A percentile compares a stretch with the other conserved stretches of the same genome.
Evolutionary conservation across 2,113 vertebrate species (phyloP).

Genomic region (Spermophilus dauricus): DNA sequence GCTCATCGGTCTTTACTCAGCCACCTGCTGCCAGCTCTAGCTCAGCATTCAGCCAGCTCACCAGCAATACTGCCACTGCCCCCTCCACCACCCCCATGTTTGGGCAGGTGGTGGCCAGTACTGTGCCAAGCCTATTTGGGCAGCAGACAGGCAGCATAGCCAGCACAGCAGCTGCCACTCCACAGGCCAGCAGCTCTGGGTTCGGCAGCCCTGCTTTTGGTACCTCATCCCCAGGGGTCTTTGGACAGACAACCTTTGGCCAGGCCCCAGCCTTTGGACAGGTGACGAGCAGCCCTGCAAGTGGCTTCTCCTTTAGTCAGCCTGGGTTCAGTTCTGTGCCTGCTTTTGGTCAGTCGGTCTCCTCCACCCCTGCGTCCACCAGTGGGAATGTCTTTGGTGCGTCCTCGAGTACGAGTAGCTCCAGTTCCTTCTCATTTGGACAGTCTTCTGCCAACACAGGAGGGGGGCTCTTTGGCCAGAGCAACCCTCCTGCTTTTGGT

Average conservation of each 20-base stretch:
- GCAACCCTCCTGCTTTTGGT: conserved; percentile 90
- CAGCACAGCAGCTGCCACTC: conserved; percentile 38
- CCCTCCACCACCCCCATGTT: conserved; percentile 81
- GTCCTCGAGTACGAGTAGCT: conserved; percentile 84
- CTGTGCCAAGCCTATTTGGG: conserved; percentile 84
- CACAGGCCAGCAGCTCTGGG: conserved; percentile 80
- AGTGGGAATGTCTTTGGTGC: conserved; percentile 90
- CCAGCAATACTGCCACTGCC: conserved; percentile 67
- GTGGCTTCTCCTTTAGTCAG: conserved; percentile 91
- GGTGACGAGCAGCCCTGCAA: conserved; percentile 85
- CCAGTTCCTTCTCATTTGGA: conserved; percentile 94
- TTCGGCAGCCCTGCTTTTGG: conserved; percentile 89
- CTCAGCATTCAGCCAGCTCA: conserved; percentile 88
- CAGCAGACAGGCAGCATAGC: conserved; percentile 77
- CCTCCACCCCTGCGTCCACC: conserved; percentile 86
- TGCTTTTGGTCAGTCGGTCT: conserved; percentile 89
- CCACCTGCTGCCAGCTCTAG: conserved; percentile 78
- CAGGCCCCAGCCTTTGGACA: conserved; percentile 92
- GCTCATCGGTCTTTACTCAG: conserved; percentile 82
- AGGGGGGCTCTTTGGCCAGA: conserved; percentile 92
- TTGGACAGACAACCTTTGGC: conserved; percentile 92
- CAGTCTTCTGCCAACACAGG: conserved; percentile 85
- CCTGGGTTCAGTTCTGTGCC: conserved; percentile 86
- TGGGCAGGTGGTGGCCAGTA: conserved; percentile 84
- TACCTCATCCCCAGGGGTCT: conserved; percentile 83